Base-by-base conservation (phyloP, 2,113 vertebrate species). In the Dunckerocampus dactyliophorus region DNA sequence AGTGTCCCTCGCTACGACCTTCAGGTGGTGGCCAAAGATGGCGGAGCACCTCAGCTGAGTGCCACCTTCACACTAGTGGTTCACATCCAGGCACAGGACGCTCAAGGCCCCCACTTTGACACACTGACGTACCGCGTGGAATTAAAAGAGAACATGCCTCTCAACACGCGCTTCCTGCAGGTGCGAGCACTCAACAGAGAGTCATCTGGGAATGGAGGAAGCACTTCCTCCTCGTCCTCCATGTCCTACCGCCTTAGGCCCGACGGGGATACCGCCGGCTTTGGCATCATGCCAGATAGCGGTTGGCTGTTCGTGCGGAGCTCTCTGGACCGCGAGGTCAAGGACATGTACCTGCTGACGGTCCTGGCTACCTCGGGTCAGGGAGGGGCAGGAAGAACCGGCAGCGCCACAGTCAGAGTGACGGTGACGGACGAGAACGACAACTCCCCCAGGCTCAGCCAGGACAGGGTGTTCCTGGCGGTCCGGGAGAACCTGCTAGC, bases 271-370 rank as follows among this genome's bases (percentile, higher is more conserved):
- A 92, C 93, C 0, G 92, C 91, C 2, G 93, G 92, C 15, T 98
- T 99, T 24, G 93, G 94, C 22, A 88, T 99, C 0, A 54, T 89
- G 65, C 82, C 95, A 0, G 93, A 96, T 28, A 97, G 91, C 0
- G 97, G 97, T 0, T 99, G 97, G 97, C 89, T 99, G 0, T 96
- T 95, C 16, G 92, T 98, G 2, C 93, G 92, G 0, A 92, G 93
- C 0, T 89, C 93, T 0, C 81, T 98, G 71, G 96, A 98, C 76
- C 87, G 93, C 3, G 97, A 98, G 71, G 91, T 91, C 0, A 95
- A 95, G 62, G 95, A 98, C 62, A 86, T 95, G 59, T 96, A 95
- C 0, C 84, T 95, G 34, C 74, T 99, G 65, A 96, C 94, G 0
- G 91, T 98, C 45, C 84, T 95, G 64, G 97, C 96, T 5, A 93